These are phyloP conservation scores for Epiperipatus broadwayi DNA, from an alignment of 2,888 invertebrate genomes.

Conservation along the genomic window DNA sequence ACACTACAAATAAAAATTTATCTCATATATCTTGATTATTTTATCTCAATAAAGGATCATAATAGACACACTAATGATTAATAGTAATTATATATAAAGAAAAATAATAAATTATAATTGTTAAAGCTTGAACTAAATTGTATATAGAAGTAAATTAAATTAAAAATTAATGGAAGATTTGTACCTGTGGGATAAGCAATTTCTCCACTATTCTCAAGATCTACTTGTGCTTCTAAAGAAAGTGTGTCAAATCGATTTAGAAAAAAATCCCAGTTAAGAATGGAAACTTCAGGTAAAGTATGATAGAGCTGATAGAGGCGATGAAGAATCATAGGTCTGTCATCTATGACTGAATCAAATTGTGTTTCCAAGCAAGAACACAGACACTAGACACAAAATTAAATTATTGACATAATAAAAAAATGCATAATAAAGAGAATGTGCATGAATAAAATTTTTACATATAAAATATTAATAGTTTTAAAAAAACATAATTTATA, in stretches of 20 bases:
- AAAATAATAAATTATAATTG: too few species aligned
- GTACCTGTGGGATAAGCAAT: constrained; percentile 61
- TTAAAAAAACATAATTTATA: too few species aligned
- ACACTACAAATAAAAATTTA: too few species aligned
- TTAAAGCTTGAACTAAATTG: too few species aligned
- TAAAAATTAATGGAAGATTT: too few species aligned
- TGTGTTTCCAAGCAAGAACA: constrained; percentile 89
- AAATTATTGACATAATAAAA: constrained; percentile 4
- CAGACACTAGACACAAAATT: constrained; percentile 42
- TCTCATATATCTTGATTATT: too few species aligned
- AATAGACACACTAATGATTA: too few species aligned
- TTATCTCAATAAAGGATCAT: too few species aligned
- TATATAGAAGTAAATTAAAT: too few species aligned
- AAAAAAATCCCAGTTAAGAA: constrained; percentile 94
- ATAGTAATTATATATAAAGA: too few species aligned
- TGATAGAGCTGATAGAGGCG: constrained; percentile 85
- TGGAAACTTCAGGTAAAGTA: constrained; percentile 66
- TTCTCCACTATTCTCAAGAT: constrained; percentile 62
- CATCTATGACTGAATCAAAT: constrained; percentile 89
- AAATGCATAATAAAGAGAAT: neutral
- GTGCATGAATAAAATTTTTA: too few species aligned
- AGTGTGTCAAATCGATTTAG: constrained; percentile 84
- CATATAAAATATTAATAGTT: too few species aligned
- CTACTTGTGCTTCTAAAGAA: constrained; percentile 86
- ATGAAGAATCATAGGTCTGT: constrained; percentile 87